Evolutionary conservation across 2,113 vertebrate species (phyloP).

Genomic region (Microcebus ravelobensis): DNA sequence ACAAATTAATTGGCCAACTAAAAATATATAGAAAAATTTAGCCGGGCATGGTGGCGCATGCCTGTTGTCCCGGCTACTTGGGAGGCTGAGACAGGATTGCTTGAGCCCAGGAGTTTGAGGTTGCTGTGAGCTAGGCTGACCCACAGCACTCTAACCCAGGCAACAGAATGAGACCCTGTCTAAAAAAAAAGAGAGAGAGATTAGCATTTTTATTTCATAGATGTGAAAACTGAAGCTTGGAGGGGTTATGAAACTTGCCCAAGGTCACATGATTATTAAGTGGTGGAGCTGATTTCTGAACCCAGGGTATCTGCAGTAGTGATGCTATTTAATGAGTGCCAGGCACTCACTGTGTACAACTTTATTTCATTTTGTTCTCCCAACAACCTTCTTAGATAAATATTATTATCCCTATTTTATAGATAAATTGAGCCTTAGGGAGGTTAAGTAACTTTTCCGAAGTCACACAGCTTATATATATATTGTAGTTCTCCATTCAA

Average conservation of each 20-base stretch:
- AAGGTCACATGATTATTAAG: background rate
- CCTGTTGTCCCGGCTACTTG: too few species aligned
- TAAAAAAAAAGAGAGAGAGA: background rate
- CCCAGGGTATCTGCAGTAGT: background rate
- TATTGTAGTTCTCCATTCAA: background rate
- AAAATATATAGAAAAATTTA: too few species aligned
- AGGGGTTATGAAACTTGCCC: background rate
- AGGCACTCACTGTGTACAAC: background rate
- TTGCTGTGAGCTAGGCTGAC: too few species aligned
- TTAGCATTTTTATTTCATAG: background rate
- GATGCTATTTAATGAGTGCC: background rate
- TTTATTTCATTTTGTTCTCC: background rate
- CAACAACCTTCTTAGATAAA: background rate
- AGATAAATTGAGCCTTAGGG: background rate
- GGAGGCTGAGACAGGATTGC: too few species aligned
- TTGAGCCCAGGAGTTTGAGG: too few species aligned
- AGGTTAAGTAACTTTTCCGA: background rate
- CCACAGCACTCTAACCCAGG: too few species aligned
- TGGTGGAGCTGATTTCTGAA: background rate
- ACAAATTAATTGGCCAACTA: too few species aligned
- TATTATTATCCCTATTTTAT: background rate
- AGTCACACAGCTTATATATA: background rate
- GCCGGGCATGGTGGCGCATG: too few species aligned
- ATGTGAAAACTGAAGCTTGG: constrained; percentile 20
- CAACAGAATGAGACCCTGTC: too few species aligned